These are phyloP conservation scores for Xestia rhomboidea DNA, from an alignment of 2,888 invertebrate species.

Conservation along the genomic window DNA sequence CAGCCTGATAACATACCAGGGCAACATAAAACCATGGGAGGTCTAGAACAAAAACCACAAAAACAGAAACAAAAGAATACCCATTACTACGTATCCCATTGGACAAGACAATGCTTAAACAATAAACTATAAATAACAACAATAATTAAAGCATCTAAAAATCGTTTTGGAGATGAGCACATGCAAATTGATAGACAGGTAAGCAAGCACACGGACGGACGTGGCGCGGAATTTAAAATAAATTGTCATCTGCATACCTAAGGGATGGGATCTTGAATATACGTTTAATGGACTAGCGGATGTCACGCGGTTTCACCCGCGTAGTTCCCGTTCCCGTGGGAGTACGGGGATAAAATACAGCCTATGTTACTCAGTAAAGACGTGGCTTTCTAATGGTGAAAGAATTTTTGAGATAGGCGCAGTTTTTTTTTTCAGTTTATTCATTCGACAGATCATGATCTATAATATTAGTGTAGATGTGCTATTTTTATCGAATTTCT, in stretches of 20 bases:
- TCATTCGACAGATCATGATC: no score
- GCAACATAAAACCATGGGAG: slow-evolving; percentile 13
- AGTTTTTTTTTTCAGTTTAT: no score
- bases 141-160: slow-evolving; percentile 67
- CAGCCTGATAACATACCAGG: not conserved
- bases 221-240: slow-evolving; percentile 76
- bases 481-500: not conserved
- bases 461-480: no score
- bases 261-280: slow-evolving; percentile 7
- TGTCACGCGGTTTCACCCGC: no score
- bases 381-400: no score
- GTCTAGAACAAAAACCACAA: slow-evolving; percentile 21
- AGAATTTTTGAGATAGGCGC: no score
- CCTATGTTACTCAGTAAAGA: no score
- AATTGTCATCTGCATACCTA: slow-evolving; percentile 59
- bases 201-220: slow-evolving; percentile 74
- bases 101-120: slow-evolving; percentile 66
- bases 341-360: no score
- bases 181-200: slow-evolving; percentile 74
- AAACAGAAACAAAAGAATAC: not conserved
- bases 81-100: slow-evolving; percentile 26
- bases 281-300: not conserved
- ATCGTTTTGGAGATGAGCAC: slow-evolving; percentile 68
- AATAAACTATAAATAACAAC: slow-evolving; percentile 71
- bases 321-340: no score